These are phyloP conservation scores for Lithophane semibrunnea DNA, from an alignment of 2,888 invertebrate species.

Conservation along the genomic window DNA sequence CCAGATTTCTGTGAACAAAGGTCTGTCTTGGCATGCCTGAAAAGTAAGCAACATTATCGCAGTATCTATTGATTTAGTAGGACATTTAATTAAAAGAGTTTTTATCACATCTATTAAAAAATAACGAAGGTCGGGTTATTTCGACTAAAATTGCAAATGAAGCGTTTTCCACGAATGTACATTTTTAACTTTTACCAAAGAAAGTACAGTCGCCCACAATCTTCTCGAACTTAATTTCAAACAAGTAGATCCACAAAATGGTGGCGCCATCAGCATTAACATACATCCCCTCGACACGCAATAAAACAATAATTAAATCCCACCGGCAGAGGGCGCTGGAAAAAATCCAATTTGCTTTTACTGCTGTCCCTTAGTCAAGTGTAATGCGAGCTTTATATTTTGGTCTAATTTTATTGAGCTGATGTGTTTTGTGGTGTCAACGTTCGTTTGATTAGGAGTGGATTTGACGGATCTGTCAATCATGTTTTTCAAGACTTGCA, in stretches of 20 bases:
- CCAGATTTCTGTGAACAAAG: not conserved
- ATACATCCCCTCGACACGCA: slow-evolving; percentile 76
- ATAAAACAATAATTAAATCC: slow-evolving; percentile 88
- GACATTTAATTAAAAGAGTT: too few species aligned
- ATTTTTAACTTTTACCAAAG: not conserved
- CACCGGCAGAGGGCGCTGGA: slow-evolving; percentile 74
- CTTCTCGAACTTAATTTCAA: slow-evolving; percentile 49
- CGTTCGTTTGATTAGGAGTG: not conserved
- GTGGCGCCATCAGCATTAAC: slow-evolving; percentile 73
- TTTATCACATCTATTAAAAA: too few species aligned
- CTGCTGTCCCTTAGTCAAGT: slow-evolving; percentile 73
- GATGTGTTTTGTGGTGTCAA: slow-evolving; percentile 31
- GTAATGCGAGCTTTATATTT: slow-evolving; percentile 52
- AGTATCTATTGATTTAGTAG: too few species aligned
- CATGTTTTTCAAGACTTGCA: not conserved
- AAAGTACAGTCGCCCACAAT: slow-evolving; percentile 21
- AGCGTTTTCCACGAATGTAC: not conserved
- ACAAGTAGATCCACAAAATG: slow-evolving; percentile 50
- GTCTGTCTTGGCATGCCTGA: not conserved
- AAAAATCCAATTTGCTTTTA: slow-evolving; percentile 89
- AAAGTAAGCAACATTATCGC: not conserved
- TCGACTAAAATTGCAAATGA: not conserved
- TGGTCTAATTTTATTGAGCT: slow-evolving; percentile 39
- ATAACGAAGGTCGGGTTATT: too few species aligned
- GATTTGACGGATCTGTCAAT: not conserved